Evolutionary conservation across 2,113 vertebrate genomes (phyloP).

Genomic region (Muscicapa adusta): DNA sequence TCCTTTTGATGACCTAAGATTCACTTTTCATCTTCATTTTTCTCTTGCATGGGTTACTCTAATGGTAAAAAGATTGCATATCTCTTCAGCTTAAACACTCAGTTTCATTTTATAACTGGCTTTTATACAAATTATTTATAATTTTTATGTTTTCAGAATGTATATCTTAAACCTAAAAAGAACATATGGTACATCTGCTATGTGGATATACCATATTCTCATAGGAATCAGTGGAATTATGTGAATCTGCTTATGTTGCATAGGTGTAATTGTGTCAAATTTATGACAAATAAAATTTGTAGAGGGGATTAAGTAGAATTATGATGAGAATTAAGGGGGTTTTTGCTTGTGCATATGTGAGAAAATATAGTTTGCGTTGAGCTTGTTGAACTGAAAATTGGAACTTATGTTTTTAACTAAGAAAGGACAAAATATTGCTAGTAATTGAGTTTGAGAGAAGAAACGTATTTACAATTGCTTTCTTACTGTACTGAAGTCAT

Average conservation of each 20-base stretch:
- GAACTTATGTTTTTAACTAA: not conserved
- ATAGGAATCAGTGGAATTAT: not conserved
- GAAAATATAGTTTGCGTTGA: not conserved
- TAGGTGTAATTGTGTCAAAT: not conserved
- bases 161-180: not conserved
- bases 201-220: not conserved
- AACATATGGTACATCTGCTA: accelerated
- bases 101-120: not conserved
- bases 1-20: not conserved
- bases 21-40: not conserved
- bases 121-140: not conserved
- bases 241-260: not conserved
- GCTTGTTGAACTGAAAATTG: not conserved
- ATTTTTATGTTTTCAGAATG: not conserved
- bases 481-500: not conserved
- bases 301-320: not conserved
- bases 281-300: not conserved
- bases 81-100: not conserved
- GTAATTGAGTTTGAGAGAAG: not conserved
- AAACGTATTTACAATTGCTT: not conserved
- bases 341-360: not conserved
- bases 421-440: not conserved
- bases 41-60: not conserved
- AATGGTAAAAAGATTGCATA: not conserved
- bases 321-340: accelerated